Conservation (phyloP, 1,140 invertebrate genomes). For the Zaprionus inermis region DNA sequence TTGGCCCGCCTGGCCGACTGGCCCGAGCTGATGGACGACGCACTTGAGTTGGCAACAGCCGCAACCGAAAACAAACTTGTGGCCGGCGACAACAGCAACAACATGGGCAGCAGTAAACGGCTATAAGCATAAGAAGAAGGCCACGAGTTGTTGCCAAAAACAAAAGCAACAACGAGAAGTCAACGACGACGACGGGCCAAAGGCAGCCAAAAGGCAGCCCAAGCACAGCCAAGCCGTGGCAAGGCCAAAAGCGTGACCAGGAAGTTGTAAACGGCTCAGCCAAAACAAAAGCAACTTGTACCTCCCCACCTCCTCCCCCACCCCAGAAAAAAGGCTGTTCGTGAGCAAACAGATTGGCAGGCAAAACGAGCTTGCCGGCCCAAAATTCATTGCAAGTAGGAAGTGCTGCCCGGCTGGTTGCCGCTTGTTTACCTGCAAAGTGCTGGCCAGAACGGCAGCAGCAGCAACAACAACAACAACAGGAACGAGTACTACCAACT, state of each 20-base stretch:
- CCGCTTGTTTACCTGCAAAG: constrained; percentile 51
- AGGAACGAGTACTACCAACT: not conserved
- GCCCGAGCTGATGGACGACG: constrained; percentile 46
- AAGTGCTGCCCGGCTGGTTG: constrained; percentile 39
- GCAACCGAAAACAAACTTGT: constrained; percentile 56
- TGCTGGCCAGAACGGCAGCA: constrained; percentile 18
- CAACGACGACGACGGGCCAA: constrained; percentile 24
- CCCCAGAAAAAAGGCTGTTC: constrained; percentile 45
- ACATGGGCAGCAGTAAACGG: constrained; percentile 41
- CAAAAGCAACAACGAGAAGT: constrained; percentile 31
- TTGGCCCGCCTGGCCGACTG: constrained; percentile 1
- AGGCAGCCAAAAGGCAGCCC: constrained; percentile 41
- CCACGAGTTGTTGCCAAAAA: constrained; percentile 9
- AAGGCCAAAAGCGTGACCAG: constrained; percentile 71
- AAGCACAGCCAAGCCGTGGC: constrained; percentile 21
- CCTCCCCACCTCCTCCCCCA: not conserved
- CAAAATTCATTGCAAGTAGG: constrained; percentile 56
- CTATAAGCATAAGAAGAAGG: constrained; percentile 38
- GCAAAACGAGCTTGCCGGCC: constrained; percentile 63
- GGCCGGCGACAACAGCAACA: constrained; percentile 63
- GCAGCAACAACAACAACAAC: constrained; percentile 22
- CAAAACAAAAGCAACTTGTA: constrained; percentile 42
- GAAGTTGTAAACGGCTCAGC: constrained; percentile 74
- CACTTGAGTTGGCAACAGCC: constrained; percentile 64
- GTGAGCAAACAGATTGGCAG: constrained; percentile 77